Base-by-base conservation (phyloP, 1,140 invertebrate species). In the Gryllus bimaculatus region DNA sequence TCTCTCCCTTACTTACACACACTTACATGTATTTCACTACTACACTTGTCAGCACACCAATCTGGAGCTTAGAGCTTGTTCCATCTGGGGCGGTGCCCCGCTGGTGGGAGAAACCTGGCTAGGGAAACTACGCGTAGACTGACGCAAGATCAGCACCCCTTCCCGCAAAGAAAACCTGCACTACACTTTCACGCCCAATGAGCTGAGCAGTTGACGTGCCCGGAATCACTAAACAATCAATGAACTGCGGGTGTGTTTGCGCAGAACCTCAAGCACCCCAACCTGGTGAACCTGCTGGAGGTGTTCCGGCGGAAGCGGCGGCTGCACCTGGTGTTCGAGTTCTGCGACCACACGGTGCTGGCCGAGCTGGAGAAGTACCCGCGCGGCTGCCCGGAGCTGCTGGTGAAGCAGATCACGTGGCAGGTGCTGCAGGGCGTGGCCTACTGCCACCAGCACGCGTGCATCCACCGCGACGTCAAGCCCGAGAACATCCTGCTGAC, bases 401-500 rank as follows among this genome's bases (percentile, higher is more conserved):
- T 96, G 73, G 96, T 93, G 3, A 96, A 96, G 86, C 94, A 95
- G 86, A 96, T 99, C 26, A 93, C 94, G 77, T 98, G 95, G 91
- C 98, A 99, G 87, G 96, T 97, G 21, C 87, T 99, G 26, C 92
- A 97, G 83, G 98, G 96, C 0, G 91, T 99, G 5, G 93, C 94
- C 49, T 99, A 98, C 87, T 99, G 98, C 86, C 98, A 99, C 86
- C 91, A 94, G 76, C 93, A 99, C 84, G 97, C 97, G 85, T 97
- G 96, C 85, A 96, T 99, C 83, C 97, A 99, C 84, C 90, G 97
- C 66, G 98, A 99, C 85, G 96, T 99, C 0, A 99, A 99, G 85
- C 98, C 98, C 5, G 98, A 99, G 89, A 99, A 99, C 85, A 99
- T 99, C 80, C 87, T 99, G 20, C 90, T 99, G n/a, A 99, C 96